Evolutionary conservation across 2,888 invertebrate species (phyloP).

Genomic region (Homarus gammarus): DNA sequence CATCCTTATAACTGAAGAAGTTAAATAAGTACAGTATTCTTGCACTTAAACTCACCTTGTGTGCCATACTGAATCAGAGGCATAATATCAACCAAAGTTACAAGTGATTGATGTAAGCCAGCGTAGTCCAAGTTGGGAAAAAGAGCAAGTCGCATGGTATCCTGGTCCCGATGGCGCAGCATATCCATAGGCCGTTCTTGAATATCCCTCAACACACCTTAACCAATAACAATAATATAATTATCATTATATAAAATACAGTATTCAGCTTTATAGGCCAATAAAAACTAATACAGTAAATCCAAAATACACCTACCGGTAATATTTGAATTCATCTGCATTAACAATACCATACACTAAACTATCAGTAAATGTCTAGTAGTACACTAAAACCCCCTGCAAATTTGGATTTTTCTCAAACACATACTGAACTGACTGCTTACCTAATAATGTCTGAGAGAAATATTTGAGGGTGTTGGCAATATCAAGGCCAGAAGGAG

Average conservation of each 20-base stretch:
- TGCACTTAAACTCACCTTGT: constrained; percentile 82
- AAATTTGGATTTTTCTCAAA: too few species aligned
- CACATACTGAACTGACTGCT: too few species aligned
- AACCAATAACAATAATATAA: too few species aligned
- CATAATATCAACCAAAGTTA: constrained; percentile 94
- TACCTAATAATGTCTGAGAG: constrained; percentile 96
- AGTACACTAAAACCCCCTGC: too few species aligned
- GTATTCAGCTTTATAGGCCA: too few species aligned
- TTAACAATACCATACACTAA: too few species aligned
- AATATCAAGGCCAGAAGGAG: constrained; percentile 96
- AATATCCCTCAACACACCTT: constrained; percentile 97
- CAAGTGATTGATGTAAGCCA: constrained; percentile 93
- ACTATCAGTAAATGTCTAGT: too few species aligned
- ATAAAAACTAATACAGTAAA: too few species aligned
- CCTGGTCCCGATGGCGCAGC: constrained; percentile 92
- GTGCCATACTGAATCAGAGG: constrained; percentile 93
- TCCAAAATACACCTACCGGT: too few species aligned
- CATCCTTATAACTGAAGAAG: neutral
- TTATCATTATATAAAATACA: too few species aligned
- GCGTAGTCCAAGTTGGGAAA: constrained; percentile 98
- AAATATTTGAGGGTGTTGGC: constrained; percentile 99
- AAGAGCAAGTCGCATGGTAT: constrained; percentile 89
- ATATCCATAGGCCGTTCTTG: constrained; percentile 94
- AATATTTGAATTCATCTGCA: too few species aligned
- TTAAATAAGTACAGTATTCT: too few species aligned